Conservation (phyloP, 53 echinoderm and acorn worm genomes). For the Hippasteria phrygiana region DNA sequence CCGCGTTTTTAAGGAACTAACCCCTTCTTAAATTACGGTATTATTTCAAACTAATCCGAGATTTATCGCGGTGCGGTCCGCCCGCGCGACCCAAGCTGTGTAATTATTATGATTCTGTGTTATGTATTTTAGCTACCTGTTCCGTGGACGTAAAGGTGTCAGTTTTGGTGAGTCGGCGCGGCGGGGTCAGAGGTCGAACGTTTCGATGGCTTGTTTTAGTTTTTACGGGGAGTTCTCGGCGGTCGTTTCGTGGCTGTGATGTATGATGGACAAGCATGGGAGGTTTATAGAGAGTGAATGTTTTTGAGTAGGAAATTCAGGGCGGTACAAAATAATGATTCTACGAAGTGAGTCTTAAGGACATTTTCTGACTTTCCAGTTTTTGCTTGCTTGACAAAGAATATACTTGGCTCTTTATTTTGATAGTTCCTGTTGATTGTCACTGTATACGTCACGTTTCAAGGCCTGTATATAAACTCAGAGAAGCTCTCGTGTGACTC, state of each 20-base stretch:
- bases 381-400: too few relatives aligned
- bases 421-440: too few relatives aligned
- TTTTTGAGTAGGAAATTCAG: not conserved
- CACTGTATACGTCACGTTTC: too few relatives aligned
- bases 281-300: not conserved
- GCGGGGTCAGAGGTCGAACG: not conserved
- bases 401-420: too few relatives aligned
- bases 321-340: too few relatives aligned
- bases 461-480: too few relatives aligned
- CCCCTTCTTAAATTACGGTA: slow-evolving; percentile 33
- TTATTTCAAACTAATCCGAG: slow-evolving; percentile 35
- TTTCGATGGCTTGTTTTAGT: slow-evolving; percentile 1
- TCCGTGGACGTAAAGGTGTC: slow-evolving; percentile 4
- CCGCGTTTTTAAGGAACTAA: not conserved
- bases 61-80: slow-evolving; percentile 12
- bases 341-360: too few relatives aligned
- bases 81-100: slow-evolving; percentile 8
- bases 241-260: not conserved
- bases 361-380: too few relatives aligned
- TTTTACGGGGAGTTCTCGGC: not conserved
- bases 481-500: too few relatives aligned
- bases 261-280: not conserved
- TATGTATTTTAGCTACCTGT: not conserved
- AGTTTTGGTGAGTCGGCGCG: not conserved
- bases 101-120: slow-evolving; percentile 7